Conservation (phyloP, 2,888 invertebrate species). For the Drosophila anomalata region DNA sequence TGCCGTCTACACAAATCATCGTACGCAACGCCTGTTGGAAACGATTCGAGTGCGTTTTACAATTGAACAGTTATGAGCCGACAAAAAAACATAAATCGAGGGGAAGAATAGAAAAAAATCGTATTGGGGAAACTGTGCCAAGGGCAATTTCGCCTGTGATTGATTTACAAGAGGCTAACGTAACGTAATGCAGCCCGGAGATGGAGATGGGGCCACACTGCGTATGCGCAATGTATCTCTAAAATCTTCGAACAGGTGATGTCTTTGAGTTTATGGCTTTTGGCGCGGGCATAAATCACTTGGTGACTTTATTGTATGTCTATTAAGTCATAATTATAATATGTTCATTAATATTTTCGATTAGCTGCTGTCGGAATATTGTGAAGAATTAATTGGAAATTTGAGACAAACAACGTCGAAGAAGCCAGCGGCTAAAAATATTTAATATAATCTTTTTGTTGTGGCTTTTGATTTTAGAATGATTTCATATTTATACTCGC, state of each 20-base stretch:
- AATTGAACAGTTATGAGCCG: constrained; percentile 34
- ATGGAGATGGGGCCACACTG: constrained; percentile 44
- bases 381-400: constrained; percentile 55
- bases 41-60: constrained; percentile 60
- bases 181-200: constrained; percentile 7
- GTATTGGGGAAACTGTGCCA: constrained; percentile 56
- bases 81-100: constrained; percentile 16
- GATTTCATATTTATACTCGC: constrained; percentile 62
- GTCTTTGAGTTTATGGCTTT: constrained; percentile 16
- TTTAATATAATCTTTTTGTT: constrained; percentile 22
- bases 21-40: constrained; percentile 59
- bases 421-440: constrained; percentile 27
- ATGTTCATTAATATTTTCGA: constrained; percentile 58
- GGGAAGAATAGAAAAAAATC: constrained; percentile 30
- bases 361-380: constrained; percentile 56
- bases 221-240: constrained; percentile 61
- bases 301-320: constrained; percentile 51
- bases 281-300: constrained; percentile 35
- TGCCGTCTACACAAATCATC: constrained; percentile 71
- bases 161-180: constrained; percentile 67
- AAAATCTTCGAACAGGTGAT: constrained; percentile 20
- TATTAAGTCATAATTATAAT: constrained; percentile 76
- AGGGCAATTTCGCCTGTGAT: constrained; percentile 77
- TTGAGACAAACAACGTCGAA: constrained; percentile 48
- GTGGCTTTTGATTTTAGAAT: constrained; percentile 40